Evolutionary conservation across 2,113 vertebrate species (phyloP).

Genomic region (Lagopus muta): DNA sequence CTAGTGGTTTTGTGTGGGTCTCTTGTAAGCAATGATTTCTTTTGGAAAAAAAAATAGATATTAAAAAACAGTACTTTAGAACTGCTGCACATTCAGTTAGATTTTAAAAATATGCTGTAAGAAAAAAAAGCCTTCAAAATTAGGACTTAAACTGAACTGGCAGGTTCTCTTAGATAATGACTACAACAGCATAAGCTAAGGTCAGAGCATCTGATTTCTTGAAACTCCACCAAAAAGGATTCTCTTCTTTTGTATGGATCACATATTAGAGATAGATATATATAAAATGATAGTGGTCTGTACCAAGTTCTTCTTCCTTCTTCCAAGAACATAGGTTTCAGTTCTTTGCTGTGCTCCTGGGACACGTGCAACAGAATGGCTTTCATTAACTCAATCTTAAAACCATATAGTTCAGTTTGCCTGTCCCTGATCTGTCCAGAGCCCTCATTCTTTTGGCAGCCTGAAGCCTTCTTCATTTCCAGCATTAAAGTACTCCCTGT

Average conservation of each 20-base stretch:
- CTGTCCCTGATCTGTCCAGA: neutral
- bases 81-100: neutral
- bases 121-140: neutral
- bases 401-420: neutral
- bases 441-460: neutral
- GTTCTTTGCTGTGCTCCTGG: neutral
- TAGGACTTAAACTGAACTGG: neutral
- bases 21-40: neutral
- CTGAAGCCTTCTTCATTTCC: neutral
- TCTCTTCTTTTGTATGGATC: neutral
- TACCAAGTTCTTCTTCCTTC: neutral
- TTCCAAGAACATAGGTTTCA: neutral
- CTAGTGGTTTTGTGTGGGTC: neutral
- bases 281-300: neutral
- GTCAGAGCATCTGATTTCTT: neutral
- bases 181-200: neutral
- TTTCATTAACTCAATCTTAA: neutral
- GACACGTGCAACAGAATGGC: neutral
- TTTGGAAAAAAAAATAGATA: neutral
- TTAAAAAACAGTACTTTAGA: neutral
- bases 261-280: neutral
- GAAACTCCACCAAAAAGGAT: neutral
- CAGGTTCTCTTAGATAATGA: neutral
- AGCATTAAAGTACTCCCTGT: neutral
- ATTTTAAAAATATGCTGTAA: neutral